phyloP scores from a whole-genome alignment of 2,888 invertebrate species.

The Drosophila pegasa region DNA sequence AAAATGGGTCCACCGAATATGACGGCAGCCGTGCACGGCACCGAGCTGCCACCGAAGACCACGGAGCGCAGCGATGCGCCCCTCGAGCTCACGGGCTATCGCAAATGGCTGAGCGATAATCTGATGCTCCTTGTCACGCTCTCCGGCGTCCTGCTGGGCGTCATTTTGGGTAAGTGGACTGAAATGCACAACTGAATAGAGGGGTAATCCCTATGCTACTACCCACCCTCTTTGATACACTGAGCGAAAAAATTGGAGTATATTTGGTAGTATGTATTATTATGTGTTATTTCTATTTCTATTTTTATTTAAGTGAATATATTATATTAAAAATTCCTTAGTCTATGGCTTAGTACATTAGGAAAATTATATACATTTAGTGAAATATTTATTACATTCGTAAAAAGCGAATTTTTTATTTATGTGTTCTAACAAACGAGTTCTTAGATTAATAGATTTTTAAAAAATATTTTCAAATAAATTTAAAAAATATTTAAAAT shows the following conservation, averaged over 20 bases:
- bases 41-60: conserved; percentile 86
- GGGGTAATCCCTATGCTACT: no score
- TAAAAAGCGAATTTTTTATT: no score
- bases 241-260: not conserved
- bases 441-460: no score
- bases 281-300: not conserved
- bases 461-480: no score
- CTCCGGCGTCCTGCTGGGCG: conserved; percentile 91
- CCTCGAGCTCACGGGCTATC: conserved; percentile 88
- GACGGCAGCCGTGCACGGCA: conserved; percentile 84
- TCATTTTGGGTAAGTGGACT: conserved; percentile 88
- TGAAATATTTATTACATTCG: no score
- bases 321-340: no score
- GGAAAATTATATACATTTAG: no score
- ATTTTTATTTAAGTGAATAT: no score
- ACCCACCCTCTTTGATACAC: not conserved
- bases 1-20: conserved; percentile 90
- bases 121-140: conserved; percentile 92
- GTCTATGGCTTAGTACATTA: no score
- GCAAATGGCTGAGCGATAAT: conserved; percentile 91
- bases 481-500: no score
- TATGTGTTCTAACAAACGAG: no score
- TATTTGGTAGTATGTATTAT: not conserved
- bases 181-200: not conserved
- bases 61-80: conserved; percentile 88